These are phyloP conservation scores for Toxostoma redivivum DNA, from an alignment of 2,113 vertebrate genomes.

Conservation along the genomic window DNA sequence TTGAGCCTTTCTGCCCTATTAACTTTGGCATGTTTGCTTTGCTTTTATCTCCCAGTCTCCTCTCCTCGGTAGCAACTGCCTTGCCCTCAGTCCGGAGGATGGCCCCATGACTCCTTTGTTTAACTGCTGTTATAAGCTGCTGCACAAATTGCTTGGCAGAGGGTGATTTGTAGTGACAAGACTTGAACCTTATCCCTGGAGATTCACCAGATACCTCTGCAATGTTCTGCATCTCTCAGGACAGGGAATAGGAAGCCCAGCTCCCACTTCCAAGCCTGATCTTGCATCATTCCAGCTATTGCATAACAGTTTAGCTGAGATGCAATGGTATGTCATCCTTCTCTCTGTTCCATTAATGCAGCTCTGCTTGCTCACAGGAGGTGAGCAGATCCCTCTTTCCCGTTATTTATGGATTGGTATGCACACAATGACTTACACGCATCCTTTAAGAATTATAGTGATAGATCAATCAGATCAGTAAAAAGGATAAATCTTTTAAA, in stretches of 20 bases:
- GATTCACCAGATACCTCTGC: constrained; percentile 71
- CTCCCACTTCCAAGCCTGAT: constrained; percentile 42
- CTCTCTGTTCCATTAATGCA: background rate
- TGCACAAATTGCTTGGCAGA: constrained; percentile 65
- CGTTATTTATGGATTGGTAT: background rate
- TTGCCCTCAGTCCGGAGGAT: constrained; percentile 55
- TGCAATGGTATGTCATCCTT: background rate
- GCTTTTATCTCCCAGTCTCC: constrained; percentile 62
- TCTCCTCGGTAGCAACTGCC: constrained; percentile 64
- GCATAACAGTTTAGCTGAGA: constrained; percentile 9
- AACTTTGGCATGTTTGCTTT: constrained; percentile 69
- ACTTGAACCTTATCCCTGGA: constrained; percentile 63
- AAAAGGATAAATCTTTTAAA: background rate
- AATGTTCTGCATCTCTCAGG: constrained; percentile 55
- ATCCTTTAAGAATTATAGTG: background rate
- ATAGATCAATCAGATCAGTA: background rate
- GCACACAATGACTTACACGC: background rate
- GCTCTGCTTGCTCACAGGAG: background rate
- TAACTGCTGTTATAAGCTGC: constrained; percentile 74
- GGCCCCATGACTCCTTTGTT: constrained; percentile 62
- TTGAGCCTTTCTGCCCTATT: constrained; percentile 58
- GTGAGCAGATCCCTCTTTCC: background rate
- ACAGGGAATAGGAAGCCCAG: constrained; percentile 37
- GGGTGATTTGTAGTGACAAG: constrained; percentile 77
- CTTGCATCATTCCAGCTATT: constrained; percentile 53